A percentile compares a stretch with the other conserved stretches of the same genome.
Conservation (phyloP, 1,140 invertebrate species). For the Rhyzopertha dominica region DNA sequence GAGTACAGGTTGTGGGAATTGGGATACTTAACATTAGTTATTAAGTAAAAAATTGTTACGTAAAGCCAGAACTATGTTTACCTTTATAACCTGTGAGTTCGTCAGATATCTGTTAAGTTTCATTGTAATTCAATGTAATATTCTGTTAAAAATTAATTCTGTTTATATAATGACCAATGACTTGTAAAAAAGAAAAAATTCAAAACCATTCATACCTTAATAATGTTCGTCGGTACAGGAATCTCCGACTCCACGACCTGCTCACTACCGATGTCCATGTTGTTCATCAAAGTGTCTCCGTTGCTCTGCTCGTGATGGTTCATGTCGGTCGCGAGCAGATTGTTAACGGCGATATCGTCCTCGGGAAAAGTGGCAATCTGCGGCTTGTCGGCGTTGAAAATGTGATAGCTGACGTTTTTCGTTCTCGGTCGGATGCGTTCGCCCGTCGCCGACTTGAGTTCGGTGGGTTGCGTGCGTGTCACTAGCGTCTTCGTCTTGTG, state of each 20-base stretch:
- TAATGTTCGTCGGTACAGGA: constrained; percentile 22
- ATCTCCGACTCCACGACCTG: constrained; percentile 29
- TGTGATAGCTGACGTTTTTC: constrained; percentile 60
- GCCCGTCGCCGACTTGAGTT: constrained; percentile 42
- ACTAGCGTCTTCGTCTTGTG: constrained; percentile 56
- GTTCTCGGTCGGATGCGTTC: constrained; percentile 55
- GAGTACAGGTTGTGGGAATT: too few relatives aligned
- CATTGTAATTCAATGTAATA: too few relatives aligned
- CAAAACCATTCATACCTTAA: constrained; percentile 21
- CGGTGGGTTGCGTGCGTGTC: constrained; percentile 51
- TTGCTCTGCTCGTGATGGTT: constrained; percentile 23
- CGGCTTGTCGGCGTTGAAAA: constrained; percentile 44
- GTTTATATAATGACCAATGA: too few relatives aligned
- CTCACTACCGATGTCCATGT: constrained; percentile 31
- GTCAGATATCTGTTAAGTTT: too few relatives aligned
- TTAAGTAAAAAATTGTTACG: too few relatives aligned
- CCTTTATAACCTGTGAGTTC: too few relatives aligned
- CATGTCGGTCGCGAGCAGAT: constrained; percentile 23
- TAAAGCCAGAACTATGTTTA: too few relatives aligned
- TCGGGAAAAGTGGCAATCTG: constrained; percentile 43
- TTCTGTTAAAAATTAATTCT: too few relatives aligned
- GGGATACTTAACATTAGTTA: too few relatives aligned
- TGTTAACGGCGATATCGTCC: constrained; percentile 35
- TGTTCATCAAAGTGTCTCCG: constrained; percentile 24
- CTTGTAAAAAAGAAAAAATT: too few relatives aligned